These are phyloP conservation scores for Omphaloscelis lunosa DNA, from an alignment of 2,888 invertebrate genomes.

Conservation along the genomic window DNA sequence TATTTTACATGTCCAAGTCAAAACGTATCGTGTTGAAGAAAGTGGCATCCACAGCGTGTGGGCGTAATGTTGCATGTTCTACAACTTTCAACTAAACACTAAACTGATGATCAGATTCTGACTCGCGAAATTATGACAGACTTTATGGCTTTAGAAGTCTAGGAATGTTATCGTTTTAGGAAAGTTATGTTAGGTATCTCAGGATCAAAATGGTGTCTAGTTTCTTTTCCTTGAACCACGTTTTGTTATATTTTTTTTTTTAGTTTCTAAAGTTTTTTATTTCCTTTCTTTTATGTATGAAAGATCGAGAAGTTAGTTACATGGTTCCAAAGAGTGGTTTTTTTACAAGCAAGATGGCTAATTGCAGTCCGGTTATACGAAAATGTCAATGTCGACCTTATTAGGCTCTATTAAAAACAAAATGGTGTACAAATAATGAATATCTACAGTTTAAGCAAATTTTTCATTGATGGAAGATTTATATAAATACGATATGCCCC, in stretches of 20 bases:
- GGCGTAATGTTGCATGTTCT: conserved; percentile 38
- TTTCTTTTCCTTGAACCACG: conserved; percentile 5
- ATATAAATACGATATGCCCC: no score
- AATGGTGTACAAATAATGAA: no score
- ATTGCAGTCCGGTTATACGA: no score
- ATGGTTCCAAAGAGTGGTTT: no score
- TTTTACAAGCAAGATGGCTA: no score
- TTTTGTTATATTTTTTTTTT: background rate
- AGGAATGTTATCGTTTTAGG: conserved; percentile 39
- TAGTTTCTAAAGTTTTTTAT: no score
- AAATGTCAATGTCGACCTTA: no score
- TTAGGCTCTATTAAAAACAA: no score
- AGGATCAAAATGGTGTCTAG: conserved; percentile 22
- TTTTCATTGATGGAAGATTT: no score
- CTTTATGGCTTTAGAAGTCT: conserved; percentile 43
- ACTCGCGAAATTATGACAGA: conserved; percentile 30
- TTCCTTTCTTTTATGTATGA: no score
- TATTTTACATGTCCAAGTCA: conserved; percentile 3
- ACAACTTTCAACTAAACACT: conserved; percentile 44
- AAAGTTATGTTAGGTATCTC: conserved; percentile 41
- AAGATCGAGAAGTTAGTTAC: no score
- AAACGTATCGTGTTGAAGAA: conserved; percentile 42
- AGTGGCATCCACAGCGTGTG: conserved; percentile 29
- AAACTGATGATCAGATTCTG: conserved; percentile 44
- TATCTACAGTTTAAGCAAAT: no score